Base-by-base conservation (phyloP, 2,113 vertebrate genomes). In the Lonchura striata region DNA sequence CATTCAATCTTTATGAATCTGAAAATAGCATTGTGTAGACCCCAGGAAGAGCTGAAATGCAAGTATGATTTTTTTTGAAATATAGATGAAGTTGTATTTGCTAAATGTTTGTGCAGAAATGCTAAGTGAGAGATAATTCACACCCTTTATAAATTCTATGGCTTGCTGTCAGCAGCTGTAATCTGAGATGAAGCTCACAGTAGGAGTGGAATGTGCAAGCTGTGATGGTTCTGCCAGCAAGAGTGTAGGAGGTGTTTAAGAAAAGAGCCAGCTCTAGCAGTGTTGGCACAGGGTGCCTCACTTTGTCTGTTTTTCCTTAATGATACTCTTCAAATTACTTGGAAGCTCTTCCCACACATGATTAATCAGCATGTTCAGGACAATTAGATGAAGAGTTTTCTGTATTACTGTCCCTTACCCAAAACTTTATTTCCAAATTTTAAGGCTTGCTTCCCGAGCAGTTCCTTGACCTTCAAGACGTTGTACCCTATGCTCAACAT, bases 291-390 rank as follows among this genome's bases (percentile, higher is more conserved):
- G 35, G 12, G 17, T 77, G 50, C 68, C 87, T 88, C 83, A 56
- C 84, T 93, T 59, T 71, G 15, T 82, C 68, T 90, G 13, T 35
- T 88, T 85, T 92, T 89, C 75, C 78, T 77, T 85, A 77, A 89
- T 80, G 66, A 90, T 92, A 69, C 46, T 82, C 53, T 90, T 82
- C 54, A 95, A 83, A 86, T 90, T 88, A 50, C 90, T 85, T 90
- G 82, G 82, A 90, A 93, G 63, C 35, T 87, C 59, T 66, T 83
- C 68, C 78, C 71, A 78, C 75, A 61, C 25, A 19, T 28, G 54
- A 83, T 86, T 88, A 94, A 90, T 47, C 25, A 71, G 33, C 47
- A 39, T 1, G 1, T 60, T 91, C 66, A 88, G 47, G 79, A 76
- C 84, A 82, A 88, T 74, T 72, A 90, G 27, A 44, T 17, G 13